Evolutionary conservation across 1,140 invertebrate species (phyloP), one percentile per base, ranked within the genome.

Genomic region (Trachelipus rathkii): DNA sequence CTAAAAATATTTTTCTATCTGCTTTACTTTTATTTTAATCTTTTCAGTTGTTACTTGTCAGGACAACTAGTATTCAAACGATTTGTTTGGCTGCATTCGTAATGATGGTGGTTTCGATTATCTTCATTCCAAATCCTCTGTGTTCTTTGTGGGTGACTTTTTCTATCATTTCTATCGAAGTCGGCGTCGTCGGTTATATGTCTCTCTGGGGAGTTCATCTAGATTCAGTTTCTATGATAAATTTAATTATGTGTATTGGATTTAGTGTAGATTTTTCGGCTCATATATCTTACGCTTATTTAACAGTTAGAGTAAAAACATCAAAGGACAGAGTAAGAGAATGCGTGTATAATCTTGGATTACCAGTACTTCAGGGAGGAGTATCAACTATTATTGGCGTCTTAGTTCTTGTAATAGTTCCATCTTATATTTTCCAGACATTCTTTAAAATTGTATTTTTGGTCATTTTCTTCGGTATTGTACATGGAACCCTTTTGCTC

Each of bases 201-300:
- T 91, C 95, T 0, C 86, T 97, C 0, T 98, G 96, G 95, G 90
- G 91, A 79, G 94, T 98, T 0, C 96, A 95, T 83, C 86, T 98
- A 45, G 96, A 98, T 84, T 95, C 95, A 5, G 97, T 99, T 82
- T 97, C 96, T 0, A 98, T 98, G 96, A 97, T 98, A 60, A 98
- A 98, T 83, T 87, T 98, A 1, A 97, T 99, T 68, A 98, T 99
- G 96, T 97, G 95, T 83, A 97, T 98, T 44, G 96, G 96, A 60
- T 98, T 98, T 86, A 97, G 95, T 2, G 95, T 98, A 0, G 96
- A 98, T 83, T 98, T 97, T 84, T 96, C 95, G 0, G 96, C 96
- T 7, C 96, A 98, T 83, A 97, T 98, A 67, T 97, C n/a, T n/a
- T n/a, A n/a, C n/a, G n/a, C n/a, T n/a, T n/a, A n/a, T n/a, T n/a